Evolutionary conservation across 1,140 invertebrate species (phyloP).

Genomic region (Apocrypta bakeri): DNA sequence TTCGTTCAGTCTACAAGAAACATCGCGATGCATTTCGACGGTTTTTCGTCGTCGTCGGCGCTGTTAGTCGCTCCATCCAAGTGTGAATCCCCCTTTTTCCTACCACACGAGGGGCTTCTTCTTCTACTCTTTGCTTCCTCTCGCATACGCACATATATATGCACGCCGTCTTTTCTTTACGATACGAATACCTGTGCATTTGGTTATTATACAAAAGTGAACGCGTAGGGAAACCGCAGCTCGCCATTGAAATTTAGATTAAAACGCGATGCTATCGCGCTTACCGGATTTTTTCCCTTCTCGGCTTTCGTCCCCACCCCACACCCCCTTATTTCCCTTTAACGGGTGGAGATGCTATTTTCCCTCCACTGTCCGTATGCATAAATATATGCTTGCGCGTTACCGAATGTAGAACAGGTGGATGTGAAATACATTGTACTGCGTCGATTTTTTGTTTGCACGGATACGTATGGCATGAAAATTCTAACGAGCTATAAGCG

Average conservation of each 20-base stretch:
- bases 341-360: neutral
- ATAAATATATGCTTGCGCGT: neutral
- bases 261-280: neutral
- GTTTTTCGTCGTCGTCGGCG: constrained; percentile 54
- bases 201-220: neutral
- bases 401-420: neutral
- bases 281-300: neutral
- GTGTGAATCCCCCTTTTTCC: constrained; percentile 64
- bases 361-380: neutral
- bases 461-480: too few species aligned
- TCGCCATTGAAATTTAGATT: constrained; percentile 40
- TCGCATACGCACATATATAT: too few species aligned
- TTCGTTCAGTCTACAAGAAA: neutral
- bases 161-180: neutral
- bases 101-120: constrained; percentile 60
- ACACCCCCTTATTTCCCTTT: too few species aligned
- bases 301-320: neutral
- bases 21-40: constrained; percentile 47
- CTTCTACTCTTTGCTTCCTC: constrained; percentile 50
- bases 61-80: constrained; percentile 68
- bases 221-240: neutral
- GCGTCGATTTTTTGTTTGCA: too few species aligned
- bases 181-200: neutral
- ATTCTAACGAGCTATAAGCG: too few species aligned
- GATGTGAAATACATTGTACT: too few species aligned